Evolutionary conservation across 2,888 invertebrate genomes (phyloP).

Genomic region (Blera fallax): DNA sequence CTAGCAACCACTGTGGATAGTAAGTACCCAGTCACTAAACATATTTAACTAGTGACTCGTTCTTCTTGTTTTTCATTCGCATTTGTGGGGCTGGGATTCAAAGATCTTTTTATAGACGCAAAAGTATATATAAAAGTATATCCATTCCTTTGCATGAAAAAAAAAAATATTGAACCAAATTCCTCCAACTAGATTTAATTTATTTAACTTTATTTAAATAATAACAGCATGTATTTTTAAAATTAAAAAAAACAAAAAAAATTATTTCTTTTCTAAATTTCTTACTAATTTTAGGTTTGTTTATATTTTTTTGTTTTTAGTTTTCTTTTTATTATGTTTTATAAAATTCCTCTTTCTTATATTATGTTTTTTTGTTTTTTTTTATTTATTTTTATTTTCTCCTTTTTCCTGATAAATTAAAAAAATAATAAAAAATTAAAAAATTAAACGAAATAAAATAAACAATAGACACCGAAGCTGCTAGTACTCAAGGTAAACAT

Average conservation of each 20-base stretch:
- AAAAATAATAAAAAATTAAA: slow-evolving; percentile 22
- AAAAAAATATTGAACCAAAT: not conserved
- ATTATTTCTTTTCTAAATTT: slow-evolving; percentile 28
- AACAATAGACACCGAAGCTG: slow-evolving; percentile 77
- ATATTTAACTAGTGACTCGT: too few relatives aligned
- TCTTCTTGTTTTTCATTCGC: too few relatives aligned
- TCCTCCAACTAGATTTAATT: not conserved
- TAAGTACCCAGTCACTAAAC: too few relatives aligned
- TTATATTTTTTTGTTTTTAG: slow-evolving; percentile 20
- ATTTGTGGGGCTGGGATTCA: too few relatives aligned
- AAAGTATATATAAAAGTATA: too few relatives aligned
- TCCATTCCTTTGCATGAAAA: too few relatives aligned
- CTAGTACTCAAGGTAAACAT: slow-evolving; percentile 78
- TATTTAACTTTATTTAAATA: not conserved
- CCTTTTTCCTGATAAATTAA: slow-evolving; percentile 31
- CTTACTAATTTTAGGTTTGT: slow-evolving; percentile 14
- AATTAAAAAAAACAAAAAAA: not conserved
- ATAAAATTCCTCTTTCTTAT: slow-evolving; percentile 37
- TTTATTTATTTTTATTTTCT: slow-evolving; percentile 44
- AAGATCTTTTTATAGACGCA: too few relatives aligned
- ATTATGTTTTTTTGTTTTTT: slow-evolving; percentile 52
- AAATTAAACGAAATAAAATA: slow-evolving; percentile 10
- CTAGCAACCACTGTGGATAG: too few relatives aligned
- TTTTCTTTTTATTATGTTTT: slow-evolving; percentile 33
- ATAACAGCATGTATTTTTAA: not conserved